phyloP scores from a whole-genome alignment of 2,797 vertebrate species.

The Parauchenoglanis punctatus region DNA sequence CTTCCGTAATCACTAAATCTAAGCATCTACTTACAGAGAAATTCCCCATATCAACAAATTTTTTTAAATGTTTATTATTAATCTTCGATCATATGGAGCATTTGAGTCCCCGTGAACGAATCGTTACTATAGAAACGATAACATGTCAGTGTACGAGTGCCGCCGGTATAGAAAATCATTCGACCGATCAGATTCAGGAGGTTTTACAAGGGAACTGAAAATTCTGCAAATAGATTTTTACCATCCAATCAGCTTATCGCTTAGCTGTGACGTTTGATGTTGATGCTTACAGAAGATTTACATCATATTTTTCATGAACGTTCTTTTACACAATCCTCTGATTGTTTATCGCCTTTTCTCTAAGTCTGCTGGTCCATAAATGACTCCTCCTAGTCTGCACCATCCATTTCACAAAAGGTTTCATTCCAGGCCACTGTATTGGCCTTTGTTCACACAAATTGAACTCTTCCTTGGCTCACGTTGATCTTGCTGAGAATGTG shows the following conservation, averaged over 20 bases:
- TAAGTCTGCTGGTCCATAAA: not conserved
- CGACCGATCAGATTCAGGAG: not conserved
- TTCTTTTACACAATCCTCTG: too few species aligned
- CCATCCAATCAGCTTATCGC: not conserved
- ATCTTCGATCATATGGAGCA: not conserved
- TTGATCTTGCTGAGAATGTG: not conserved
- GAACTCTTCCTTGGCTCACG: not conserved
- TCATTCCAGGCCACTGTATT: not conserved
- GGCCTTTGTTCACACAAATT: not conserved
- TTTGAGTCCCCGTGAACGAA: not conserved
- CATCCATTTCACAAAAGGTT: not conserved
- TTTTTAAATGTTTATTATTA: not conserved
- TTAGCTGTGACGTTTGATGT: not conserved
- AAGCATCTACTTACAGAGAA: not conserved
- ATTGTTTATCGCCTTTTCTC: not conserved
- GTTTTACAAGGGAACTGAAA: not conserved
- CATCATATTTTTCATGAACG: not conserved
- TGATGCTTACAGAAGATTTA: not conserved
- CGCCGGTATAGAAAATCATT: not conserved
- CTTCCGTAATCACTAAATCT: not conserved
- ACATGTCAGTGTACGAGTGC: not conserved
- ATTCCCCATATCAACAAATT: not conserved
- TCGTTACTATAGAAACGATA: not conserved
- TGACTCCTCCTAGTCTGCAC: not conserved
- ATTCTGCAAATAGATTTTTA: not conserved